Evolutionary conservation across 2,888 invertebrate species (phyloP).

Genomic region (Hypolimnas misippus): DNA sequence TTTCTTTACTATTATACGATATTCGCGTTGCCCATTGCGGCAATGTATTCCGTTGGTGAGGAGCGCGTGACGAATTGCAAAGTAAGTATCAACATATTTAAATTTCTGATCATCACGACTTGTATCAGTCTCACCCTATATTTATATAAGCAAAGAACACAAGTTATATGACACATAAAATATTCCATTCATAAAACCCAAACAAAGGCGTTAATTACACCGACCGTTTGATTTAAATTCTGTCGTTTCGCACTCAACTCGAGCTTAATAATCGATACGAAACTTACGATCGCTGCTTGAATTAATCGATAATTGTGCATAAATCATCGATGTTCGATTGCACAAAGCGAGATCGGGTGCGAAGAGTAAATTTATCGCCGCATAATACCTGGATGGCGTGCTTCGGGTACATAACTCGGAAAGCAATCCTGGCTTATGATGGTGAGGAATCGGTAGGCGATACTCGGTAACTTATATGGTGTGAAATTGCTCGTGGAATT

Average conservation of each 20-base stretch:
- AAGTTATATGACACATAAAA: neutral
- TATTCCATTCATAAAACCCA: slow-evolving; percentile 12
- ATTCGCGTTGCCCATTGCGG: neutral
- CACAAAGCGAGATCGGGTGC: slow-evolving; percentile 81
- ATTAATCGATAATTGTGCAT: slow-evolving; percentile 84
- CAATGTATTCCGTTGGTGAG: neutral
- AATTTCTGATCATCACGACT: slow-evolving; percentile 11
- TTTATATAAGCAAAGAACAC: neutral
- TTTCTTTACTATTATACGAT: slow-evolving; percentile 1
- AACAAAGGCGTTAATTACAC: slow-evolving; percentile 47
- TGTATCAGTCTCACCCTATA: neutral
- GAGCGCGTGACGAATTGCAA: slow-evolving; percentile 16
- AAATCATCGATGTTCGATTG: slow-evolving; percentile 83
- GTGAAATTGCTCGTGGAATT: slow-evolving; percentile 27
- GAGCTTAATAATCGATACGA: slow-evolving; percentile 71
- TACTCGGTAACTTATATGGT: slow-evolving; percentile 64
- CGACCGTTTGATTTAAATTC: slow-evolving; percentile 60
- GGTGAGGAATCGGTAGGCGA: slow-evolving; percentile 42
- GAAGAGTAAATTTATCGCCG: slow-evolving; percentile 79
- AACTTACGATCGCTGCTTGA: slow-evolving; percentile 83
- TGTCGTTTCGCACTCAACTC: slow-evolving; percentile 62
- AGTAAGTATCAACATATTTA: slow-evolving; percentile 16
- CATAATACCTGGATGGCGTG: slow-evolving; percentile 76
- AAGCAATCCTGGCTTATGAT: slow-evolving; percentile 75
- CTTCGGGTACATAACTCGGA: slow-evolving; percentile 71